Evolutionary conservation across 2,888 invertebrate genomes (phyloP).

Genomic region (Choristoneura rosaceana): DNA sequence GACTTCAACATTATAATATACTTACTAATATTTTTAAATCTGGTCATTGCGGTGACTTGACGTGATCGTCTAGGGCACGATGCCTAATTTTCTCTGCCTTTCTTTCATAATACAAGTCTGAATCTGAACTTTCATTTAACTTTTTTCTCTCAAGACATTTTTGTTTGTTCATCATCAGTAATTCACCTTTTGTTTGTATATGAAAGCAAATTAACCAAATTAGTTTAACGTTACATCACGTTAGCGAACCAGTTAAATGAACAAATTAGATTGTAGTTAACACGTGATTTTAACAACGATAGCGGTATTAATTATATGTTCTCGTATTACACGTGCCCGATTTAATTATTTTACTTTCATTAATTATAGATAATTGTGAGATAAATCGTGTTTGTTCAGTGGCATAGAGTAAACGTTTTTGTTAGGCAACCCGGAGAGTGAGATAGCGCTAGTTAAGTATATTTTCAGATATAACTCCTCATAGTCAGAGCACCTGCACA

Average conservation of each 20-base stretch:
- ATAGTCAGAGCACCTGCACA: too few relatives aligned
- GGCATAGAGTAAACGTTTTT: not conserved
- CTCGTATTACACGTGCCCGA: constrained; percentile 22
- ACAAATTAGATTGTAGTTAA: constrained; percentile 25
- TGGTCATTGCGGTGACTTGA: too few relatives aligned
- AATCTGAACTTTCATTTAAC: not conserved
- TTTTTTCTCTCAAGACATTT: not conserved
- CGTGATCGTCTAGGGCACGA: too few relatives aligned
- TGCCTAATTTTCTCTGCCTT: too few relatives aligned
- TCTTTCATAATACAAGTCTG: not conserved
- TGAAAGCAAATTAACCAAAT: constrained; percentile 27
- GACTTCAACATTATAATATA: too few relatives aligned
- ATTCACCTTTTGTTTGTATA: constrained; percentile 19
- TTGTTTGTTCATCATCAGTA: not conserved
- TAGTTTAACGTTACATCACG: constrained; percentile 22
- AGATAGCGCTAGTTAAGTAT: too few relatives aligned
- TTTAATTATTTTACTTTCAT: constrained; percentile 30
- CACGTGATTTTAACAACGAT: constrained; percentile 30
- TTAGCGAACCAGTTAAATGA: constrained; percentile 13
- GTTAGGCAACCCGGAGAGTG: too few relatives aligned
- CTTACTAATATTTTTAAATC: too few relatives aligned
- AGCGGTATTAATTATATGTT: constrained; percentile 29
- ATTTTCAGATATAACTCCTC: too few relatives aligned
- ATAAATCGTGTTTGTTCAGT: constrained; percentile 12
- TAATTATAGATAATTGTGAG: constrained; percentile 10